A percentile compares a stretch with the other conserved stretches of the same genome.
phyloP scores from a whole-genome alignment of 1,140 invertebrate genomes.

The Micrasema minimum region DNA sequence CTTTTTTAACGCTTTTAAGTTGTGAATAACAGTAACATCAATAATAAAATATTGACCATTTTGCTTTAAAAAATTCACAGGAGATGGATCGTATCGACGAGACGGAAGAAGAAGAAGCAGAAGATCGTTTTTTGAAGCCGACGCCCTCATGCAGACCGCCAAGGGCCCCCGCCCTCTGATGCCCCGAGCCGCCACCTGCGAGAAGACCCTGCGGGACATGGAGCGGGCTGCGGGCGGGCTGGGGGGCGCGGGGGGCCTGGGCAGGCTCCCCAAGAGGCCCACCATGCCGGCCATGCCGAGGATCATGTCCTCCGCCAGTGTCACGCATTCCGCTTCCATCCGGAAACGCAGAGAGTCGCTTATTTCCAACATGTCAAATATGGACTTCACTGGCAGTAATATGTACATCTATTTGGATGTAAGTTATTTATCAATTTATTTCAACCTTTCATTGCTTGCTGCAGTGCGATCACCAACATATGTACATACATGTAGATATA shows the following conservation, averaged over 20 bases:
- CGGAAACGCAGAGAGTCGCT: slow-evolving; percentile 72
- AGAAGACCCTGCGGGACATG: slow-evolving; percentile 67
- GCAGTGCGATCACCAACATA: too few relatives aligned
- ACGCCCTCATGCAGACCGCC: slow-evolving; percentile 61
- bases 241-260: slow-evolving; percentile 56
- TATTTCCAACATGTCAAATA: slow-evolving; percentile 75
- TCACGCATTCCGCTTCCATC: slow-evolving; percentile 61
- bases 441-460: too few relatives aligned
- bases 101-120: slow-evolving; percentile 69
- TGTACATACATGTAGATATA: too few relatives aligned
- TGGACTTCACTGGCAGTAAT: slow-evolving; percentile 78
- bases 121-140: slow-evolving; percentile 65
- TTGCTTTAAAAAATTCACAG: too few relatives aligned
- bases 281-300: slow-evolving; percentile 67
- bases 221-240: slow-evolving; percentile 14
- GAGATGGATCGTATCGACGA: slow-evolving; percentile 72
- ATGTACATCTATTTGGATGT: slow-evolving; percentile 74
- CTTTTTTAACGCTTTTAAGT: too few relatives aligned
- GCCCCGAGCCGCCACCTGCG: slow-evolving; percentile 63
- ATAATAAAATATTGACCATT: too few relatives aligned
- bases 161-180: slow-evolving; percentile 60
- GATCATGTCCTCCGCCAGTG: slow-evolving; percentile 66
- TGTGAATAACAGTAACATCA: too few relatives aligned
- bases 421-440: slow-evolving; percentile 56
- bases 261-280: slow-evolving; percentile 59